phyloP scores from a whole-genome alignment of 2,113 vertebrate genomes.

The Pholis gunnellus region DNA sequence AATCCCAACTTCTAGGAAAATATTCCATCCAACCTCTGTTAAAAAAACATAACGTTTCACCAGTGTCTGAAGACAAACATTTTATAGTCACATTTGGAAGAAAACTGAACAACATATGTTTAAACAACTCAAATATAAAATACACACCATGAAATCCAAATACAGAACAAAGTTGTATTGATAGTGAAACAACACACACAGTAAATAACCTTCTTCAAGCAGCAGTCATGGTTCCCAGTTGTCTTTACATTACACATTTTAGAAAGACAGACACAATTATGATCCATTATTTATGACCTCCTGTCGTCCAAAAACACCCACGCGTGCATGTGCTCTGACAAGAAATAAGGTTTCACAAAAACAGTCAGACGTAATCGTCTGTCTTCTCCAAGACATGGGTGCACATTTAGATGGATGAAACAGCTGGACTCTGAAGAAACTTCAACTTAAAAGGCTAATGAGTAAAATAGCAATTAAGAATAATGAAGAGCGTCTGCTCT shows the following conservation, averaged over 20 bases:
- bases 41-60: neutral
- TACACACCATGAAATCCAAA: neutral
- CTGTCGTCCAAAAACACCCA: slow-evolving; percentile 23
- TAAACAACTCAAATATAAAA: slow-evolving; percentile 13
- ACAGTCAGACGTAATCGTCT: slow-evolving; percentile 15
- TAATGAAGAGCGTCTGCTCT: neutral
- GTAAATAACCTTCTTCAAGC: slow-evolving; percentile 1
- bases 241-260: neutral
- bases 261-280: slow-evolving; percentile 2
- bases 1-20: slow-evolving; percentile 9
- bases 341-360: slow-evolving; percentile 32
- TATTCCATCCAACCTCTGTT: slow-evolving; percentile 1
- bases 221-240: slow-evolving; percentile 19
- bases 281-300: slow-evolving; percentile 25
- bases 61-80: neutral
- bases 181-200: slow-evolving; percentile 8
- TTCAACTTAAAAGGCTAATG: slow-evolving; percentile 41
- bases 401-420: slow-evolving; percentile 48
- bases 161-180: slow-evolving; percentile 7
- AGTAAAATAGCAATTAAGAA: slow-evolving; percentile 27
- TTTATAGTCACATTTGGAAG: neutral
- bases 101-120: neutral
- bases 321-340: slow-evolving; percentile 13
- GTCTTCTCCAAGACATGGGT: slow-evolving; percentile 23
- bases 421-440: slow-evolving; percentile 27